Evolutionary conservation across 2,797 vertebrate genomes (phyloP).

Genomic region (Myripristis murdjan): DNA sequence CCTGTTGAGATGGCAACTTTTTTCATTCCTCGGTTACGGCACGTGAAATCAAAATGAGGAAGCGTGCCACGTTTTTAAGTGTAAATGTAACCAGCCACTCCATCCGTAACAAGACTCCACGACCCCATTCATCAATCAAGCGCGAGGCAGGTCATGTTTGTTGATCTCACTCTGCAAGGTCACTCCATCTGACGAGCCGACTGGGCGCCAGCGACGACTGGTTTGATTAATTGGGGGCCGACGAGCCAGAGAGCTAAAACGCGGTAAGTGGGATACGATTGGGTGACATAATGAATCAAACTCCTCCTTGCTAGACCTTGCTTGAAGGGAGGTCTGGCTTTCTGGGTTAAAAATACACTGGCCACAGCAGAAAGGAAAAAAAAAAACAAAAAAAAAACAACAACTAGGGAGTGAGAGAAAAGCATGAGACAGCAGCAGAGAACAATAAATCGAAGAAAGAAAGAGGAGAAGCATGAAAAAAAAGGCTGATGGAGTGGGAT

Average conservation of each 20-base stretch:
- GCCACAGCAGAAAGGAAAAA: too few species aligned
- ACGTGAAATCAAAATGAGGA: too few species aligned
- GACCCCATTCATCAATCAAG: constrained; percentile 57
- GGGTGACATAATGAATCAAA: constrained; percentile 58
- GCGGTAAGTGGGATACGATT: constrained; percentile 48
- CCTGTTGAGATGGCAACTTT: too few species aligned
- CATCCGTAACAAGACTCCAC: constrained; percentile 35
- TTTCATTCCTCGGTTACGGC: too few species aligned
- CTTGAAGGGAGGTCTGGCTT: constrained; percentile 58
- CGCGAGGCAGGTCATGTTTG: constrained; percentile 48
- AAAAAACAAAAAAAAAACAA: constrained; percentile 17
- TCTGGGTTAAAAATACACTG: constrained; percentile 55
- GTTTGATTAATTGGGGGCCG: constrained; percentile 72
- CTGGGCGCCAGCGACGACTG: constrained; percentile 49
- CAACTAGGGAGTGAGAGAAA: constrained; percentile 10
- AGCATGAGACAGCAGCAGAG: neutral
- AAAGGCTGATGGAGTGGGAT: neutral
- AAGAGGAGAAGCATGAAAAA: constrained; percentile 1
- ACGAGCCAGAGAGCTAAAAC: constrained; percentile 44
- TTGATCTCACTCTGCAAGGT: constrained; percentile 64
- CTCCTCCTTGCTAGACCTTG: constrained; percentile 58
- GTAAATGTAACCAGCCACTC: constrained; percentile 20
- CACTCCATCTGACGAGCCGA: constrained; percentile 42
- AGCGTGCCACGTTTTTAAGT: too few species aligned
- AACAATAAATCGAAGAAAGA: constrained; percentile 25